Evolutionary conservation across 2,113 vertebrate species (phyloP), one percentile per base, ranked within the genome.

Genomic region (Talpa occidentalis): DNA sequence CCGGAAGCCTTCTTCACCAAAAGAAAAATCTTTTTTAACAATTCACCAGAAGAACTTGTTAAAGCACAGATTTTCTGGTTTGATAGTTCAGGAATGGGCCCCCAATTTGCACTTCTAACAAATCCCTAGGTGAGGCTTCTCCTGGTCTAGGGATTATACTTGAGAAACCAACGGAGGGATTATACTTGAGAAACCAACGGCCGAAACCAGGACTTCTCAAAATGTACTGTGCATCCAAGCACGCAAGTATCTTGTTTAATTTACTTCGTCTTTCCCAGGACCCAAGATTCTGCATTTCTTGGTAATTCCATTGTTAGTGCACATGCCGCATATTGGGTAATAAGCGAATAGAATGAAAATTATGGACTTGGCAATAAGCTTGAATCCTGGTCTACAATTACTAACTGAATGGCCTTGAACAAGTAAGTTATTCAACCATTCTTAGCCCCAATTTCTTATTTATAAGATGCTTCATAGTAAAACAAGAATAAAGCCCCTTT

Each of bases 391-490:
- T 73, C 26, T n/a, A 19, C 0, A 8, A 10, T n/a, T 84, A 26
- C 0, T 81, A 67, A 30, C 67, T 73, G 69, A 56, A 35, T 69
- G 54, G 59, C 32, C 21, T 88, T 95, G 30, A 80, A 49, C 26
- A 90, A 62, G 56, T 40, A 90, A 72, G 54, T 82, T 66, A 66
- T 35, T 49, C 67, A 35, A 76, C 60, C 56, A 42, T 64, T 69
- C 80, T 35, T 72, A 66, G 44, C 44, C 7, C 47, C 17, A 28
- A n/a, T 40, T 88, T 47, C 28, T 90, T 59, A 80, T 88, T 70
- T 80, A 52, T 42, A 74, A 91, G 88, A 80, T 24, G 35, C n/a
- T 88, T n/a, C 52, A 66, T 87, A 62, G 62, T 56, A 84, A 92
- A 66, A 26, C 16, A 90, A 89, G 37, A 70, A 70, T 60, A 89